Conservation (phyloP, 2,888 invertebrate species). For the Brenthis ino region DNA sequence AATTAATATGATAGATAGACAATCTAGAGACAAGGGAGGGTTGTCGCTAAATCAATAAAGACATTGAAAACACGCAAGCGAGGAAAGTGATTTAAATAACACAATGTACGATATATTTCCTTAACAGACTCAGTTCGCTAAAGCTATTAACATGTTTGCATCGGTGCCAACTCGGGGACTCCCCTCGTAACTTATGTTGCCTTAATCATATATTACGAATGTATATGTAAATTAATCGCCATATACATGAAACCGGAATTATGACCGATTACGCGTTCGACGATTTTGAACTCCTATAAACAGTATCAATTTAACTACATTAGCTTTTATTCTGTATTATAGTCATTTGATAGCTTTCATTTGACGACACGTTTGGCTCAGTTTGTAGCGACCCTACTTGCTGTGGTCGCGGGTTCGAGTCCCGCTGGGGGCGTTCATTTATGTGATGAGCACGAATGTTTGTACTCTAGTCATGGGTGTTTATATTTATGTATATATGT, state of each 20-base stretch:
- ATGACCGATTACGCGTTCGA: slow-evolving; percentile 18
- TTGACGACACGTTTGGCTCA: too few species aligned
- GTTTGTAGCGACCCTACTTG: too few species aligned
- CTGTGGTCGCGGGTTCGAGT: too few species aligned
- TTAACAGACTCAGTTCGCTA: slow-evolving; percentile 11
- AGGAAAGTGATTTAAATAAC: slow-evolving; percentile 2
- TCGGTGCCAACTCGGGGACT: slow-evolving; percentile 12
- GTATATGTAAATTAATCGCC: slow-evolving; percentile 19
- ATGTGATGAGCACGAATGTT: too few species aligned
- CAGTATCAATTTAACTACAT: slow-evolving; percentile 25
- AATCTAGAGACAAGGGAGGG: too few species aligned
- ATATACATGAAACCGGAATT: slow-evolving; percentile 17
- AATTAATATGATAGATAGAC: too few species aligned
- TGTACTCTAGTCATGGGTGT: too few species aligned
- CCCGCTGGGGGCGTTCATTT: too few species aligned
- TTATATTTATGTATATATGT: too few species aligned
- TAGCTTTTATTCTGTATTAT: slow-evolving; percentile 12
- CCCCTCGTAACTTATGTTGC: slow-evolving; percentile 17
- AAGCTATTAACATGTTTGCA: slow-evolving; percentile 16
- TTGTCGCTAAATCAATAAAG: neutral
- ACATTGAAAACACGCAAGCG: neutral
- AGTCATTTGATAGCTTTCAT: slow-evolving; percentile 5
- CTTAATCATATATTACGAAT: slow-evolving; percentile 23
- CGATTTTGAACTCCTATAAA: slow-evolving; percentile 13
- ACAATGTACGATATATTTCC: slow-evolving; percentile 13